Percentiles rank a stretch among this genome's conserved stretches.
Conservation (phyloP, 1,140 invertebrate species). For the Globodera rostochiensis region DNA sequence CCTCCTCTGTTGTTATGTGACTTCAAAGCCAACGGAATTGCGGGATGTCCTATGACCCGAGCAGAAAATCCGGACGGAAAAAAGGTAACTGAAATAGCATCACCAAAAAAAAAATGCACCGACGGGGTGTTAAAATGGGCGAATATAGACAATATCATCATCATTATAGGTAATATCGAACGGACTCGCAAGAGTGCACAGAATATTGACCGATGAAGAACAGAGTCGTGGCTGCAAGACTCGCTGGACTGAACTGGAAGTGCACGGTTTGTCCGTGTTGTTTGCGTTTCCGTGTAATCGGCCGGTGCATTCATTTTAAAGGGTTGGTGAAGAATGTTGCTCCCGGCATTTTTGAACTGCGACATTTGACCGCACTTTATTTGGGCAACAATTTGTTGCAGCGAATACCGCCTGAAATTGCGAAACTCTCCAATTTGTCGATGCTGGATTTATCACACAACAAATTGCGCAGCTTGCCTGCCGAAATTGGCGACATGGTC, state of each 20-base stretch:
- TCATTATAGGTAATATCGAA: slow-evolving; percentile 39
- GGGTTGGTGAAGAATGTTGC: slow-evolving; percentile 48
- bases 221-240: slow-evolving; percentile 41
- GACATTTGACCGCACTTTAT: slow-evolving; percentile 60
- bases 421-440: slow-evolving; percentile 72
- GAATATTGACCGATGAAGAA: slow-evolving; percentile 50
- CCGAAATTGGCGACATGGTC: slow-evolving; percentile 69
- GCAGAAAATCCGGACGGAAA: slow-evolving; percentile 47
- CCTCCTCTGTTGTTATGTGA: slow-evolving; percentile 2
- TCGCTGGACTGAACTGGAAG: slow-evolving; percentile 52
- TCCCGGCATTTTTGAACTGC: slow-evolving; percentile 48
- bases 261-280: slow-evolving; percentile 46
- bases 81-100: slow-evolving; percentile 23
- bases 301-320: slow-evolving; percentile 20
- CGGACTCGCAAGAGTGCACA: slow-evolving; percentile 37
- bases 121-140: too few species aligned
- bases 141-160: too few species aligned
- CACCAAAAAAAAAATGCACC: neutral
- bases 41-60: slow-evolving; percentile 43
- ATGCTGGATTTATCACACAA: slow-evolving; percentile 89
- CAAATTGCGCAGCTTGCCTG: slow-evolving; percentile 86
- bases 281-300: slow-evolving; percentile 10
- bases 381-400: slow-evolving; percentile 51
- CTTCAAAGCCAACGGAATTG: slow-evolving; percentile 29
- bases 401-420: slow-evolving; percentile 54